Evolutionary conservation across 2,888 invertebrate species (phyloP).

Genomic region (Drosophila ezoana): DNA sequence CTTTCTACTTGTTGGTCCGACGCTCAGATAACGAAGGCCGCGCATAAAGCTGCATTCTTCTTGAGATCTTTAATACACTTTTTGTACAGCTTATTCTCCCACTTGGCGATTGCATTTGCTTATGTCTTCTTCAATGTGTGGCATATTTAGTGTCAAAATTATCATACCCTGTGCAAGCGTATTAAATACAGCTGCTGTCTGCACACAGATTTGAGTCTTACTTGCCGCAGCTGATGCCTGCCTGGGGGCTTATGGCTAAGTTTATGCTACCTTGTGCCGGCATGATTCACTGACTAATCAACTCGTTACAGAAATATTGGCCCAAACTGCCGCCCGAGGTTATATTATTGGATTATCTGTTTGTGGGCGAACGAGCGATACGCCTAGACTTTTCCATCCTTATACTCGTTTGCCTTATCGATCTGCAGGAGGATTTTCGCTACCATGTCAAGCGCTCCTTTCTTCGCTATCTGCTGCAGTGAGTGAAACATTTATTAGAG

Average conservation of each 20-base stretch:
- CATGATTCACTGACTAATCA: slow-evolving; percentile 61
- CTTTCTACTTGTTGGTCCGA: too few relatives aligned
- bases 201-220: not conserved
- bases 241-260: slow-evolving; percentile 29
- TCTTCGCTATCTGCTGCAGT: slow-evolving; percentile 84
- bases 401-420: slow-evolving; percentile 83
- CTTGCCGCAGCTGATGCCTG: not conserved
- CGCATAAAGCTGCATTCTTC: too few relatives aligned
- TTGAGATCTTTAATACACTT: too few relatives aligned
- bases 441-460: slow-evolving; percentile 84
- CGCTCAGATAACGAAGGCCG: too few relatives aligned
- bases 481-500: slow-evolving; percentile 29
- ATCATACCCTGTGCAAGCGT: not conserved
- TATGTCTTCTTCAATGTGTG: too few relatives aligned
- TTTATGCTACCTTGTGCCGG: slow-evolving; percentile 57
- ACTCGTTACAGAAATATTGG: slow-evolving; percentile 83
- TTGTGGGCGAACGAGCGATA: slow-evolving; percentile 81
- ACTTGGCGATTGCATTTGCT: too few relatives aligned
- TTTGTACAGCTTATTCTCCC: too few relatives aligned
- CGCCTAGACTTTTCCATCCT: slow-evolving; percentile 79
- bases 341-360: slow-evolving; percentile 85
- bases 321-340: slow-evolving; percentile 84
- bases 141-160: not conserved
- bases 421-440: slow-evolving; percentile 85
- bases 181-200: not conserved